These are phyloP conservation scores for Muscidifurax raptorellus DNA, from an alignment of 1,140 invertebrate genomes.

Conservation along the genomic window DNA sequence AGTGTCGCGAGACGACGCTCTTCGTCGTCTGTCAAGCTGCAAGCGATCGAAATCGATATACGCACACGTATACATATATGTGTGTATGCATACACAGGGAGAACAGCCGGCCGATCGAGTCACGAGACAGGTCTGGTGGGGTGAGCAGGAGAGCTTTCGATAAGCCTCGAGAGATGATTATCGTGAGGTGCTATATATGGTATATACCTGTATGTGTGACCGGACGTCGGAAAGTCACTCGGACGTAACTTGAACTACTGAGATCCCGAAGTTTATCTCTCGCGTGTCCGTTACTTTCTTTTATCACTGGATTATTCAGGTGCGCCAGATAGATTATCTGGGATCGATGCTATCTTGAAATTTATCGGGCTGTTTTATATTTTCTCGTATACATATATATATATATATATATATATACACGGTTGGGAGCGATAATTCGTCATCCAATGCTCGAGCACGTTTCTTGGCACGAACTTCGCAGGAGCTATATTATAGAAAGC, in stretches of 20 bases:
- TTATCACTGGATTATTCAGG: conserved; percentile 14
- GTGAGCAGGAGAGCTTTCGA: conserved; percentile 30
- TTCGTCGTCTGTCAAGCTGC: no score
- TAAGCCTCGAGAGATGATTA: conserved; percentile 44
- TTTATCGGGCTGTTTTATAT: conserved; percentile 28
- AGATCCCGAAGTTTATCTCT: not conserved
- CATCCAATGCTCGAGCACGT: conserved; percentile 1
- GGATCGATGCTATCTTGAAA: conserved; percentile 42
- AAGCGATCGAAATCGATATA: conserved; percentile 42
- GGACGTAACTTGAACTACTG: conserved; percentile 48
- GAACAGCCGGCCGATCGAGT: not conserved
- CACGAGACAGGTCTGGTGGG: conserved; percentile 29
- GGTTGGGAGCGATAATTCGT: conserved; percentile 37
- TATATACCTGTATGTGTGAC: conserved; percentile 39
- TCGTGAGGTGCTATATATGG: conserved; percentile 30
- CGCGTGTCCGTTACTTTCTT: not conserved
- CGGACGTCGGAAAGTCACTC: conserved; percentile 49
- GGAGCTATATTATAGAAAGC: no score
- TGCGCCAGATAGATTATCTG: conserved; percentile 50
- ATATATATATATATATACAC: no score
- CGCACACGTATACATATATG: not conserved
- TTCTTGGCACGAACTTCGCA: not conserved
- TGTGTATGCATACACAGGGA: not conserved
- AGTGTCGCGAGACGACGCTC: conserved; percentile 34
- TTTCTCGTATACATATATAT: not conserved